Evolutionary conservation across 2,797 vertebrate genomes (phyloP).

Genomic region (Galago senegalensis): DNA sequence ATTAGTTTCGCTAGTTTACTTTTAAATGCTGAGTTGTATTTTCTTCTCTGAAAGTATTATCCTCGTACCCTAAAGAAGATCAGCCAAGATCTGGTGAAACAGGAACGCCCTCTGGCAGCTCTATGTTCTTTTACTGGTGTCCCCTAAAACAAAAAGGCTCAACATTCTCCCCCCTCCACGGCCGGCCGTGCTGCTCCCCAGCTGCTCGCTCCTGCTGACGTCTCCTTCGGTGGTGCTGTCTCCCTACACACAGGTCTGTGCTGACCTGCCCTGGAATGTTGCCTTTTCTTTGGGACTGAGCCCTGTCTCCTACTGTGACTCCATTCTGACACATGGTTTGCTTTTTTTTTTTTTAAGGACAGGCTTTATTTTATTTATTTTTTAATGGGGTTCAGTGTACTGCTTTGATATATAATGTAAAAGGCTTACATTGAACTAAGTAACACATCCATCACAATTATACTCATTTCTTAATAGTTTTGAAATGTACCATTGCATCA

Average conservation of each 20-base stretch:
- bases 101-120: not conserved
- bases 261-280: not conserved
- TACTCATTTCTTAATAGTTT: too few relatives aligned
- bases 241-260: not conserved
- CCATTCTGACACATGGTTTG: not conserved
- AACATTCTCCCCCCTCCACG: not conserved
- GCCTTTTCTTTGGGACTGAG: constrained; percentile 6
- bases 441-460: too few relatives aligned
- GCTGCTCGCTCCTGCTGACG: not conserved
- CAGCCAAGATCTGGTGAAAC: not conserved
- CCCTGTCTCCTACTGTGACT: not conserved
- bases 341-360: too few relatives aligned
- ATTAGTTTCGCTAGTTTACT: constrained; percentile 16
- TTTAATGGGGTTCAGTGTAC: too few relatives aligned
- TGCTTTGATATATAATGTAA: too few relatives aligned
- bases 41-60: constrained; percentile 30
- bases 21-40: constrained; percentile 39
- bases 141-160: not conserved
- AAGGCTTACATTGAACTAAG: too few relatives aligned
- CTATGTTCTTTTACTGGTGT: not conserved
- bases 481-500: too few relatives aligned
- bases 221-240: not conserved
- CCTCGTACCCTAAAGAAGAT: not conserved
- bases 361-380: too few relatives aligned
- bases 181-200: not conserved